phyloP scores from a whole-genome alignment of 2,797 vertebrate genomes.

The Corythornis leucogaster region DNA sequence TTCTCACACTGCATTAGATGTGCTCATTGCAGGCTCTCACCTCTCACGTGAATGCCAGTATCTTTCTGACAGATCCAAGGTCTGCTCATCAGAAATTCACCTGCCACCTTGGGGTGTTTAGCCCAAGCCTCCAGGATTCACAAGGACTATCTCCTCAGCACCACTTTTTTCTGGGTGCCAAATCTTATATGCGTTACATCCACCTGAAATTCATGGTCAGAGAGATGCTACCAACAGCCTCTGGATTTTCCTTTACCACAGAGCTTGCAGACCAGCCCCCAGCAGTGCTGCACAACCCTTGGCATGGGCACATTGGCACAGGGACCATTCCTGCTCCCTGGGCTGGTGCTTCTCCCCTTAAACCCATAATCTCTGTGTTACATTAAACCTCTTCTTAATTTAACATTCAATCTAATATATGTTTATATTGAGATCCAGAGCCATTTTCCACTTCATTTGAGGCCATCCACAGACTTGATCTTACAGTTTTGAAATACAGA shows the following conservation, averaged over 20 bases:
- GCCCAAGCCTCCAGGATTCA: background rate
- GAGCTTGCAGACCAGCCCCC: background rate
- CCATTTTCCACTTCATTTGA: background rate
- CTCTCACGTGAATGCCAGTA: background rate
- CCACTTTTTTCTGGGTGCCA: background rate
- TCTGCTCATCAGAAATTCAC: background rate
- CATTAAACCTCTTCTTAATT: background rate
- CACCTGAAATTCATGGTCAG: background rate
- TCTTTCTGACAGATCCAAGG: background rate
- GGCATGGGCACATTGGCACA: background rate
- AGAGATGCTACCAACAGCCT: background rate
- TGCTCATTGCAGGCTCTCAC: background rate
- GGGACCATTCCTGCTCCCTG: background rate
- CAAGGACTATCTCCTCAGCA: background rate
- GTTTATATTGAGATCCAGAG: background rate
- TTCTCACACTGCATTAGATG: background rate
- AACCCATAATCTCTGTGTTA: background rate
- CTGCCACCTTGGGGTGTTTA: background rate
- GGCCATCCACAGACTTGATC: background rate
- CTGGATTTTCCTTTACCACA: accelerated
- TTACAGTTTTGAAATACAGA: background rate
- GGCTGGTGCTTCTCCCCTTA: background rate
- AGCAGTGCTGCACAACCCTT: background rate
- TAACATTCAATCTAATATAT: background rate
- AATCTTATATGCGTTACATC: background rate